Conservation (phyloP, 2,797 vertebrate species). For the Typhlichthys eigenmanni region DNA sequence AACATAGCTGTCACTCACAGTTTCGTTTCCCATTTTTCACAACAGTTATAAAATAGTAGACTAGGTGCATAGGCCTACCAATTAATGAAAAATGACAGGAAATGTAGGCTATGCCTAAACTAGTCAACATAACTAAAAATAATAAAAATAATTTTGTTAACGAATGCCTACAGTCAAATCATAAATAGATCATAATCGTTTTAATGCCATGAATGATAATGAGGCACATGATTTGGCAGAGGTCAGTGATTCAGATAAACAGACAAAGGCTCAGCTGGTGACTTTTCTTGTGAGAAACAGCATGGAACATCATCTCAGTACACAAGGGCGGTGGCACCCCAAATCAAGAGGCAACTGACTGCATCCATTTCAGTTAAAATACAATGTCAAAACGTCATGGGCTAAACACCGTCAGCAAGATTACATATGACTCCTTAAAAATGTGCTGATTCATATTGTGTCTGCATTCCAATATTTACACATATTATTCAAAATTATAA, state of each 20-base stretch:
- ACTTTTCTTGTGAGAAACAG: slow-evolving; percentile 17
- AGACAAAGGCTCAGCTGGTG: slow-evolving; percentile 15
- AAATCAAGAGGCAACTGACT: slow-evolving; percentile 1
- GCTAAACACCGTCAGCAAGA: slow-evolving; percentile 9
- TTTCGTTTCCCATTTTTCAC: too few species aligned
- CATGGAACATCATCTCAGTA: slow-evolving; percentile 9
- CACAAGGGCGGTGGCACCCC: too few species aligned
- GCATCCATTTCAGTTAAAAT: not conserved
- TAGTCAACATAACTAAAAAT: too few species aligned
- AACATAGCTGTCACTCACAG: not conserved
- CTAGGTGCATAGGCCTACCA: too few species aligned
- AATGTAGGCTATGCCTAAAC: too few species aligned
- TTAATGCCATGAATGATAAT: too few species aligned
- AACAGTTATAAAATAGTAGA: too few species aligned
- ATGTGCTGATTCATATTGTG: not conserved
- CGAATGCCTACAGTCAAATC: too few species aligned
- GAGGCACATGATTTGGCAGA: not conserved
- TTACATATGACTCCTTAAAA: slow-evolving; percentile 24
- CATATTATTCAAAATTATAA: too few species aligned
- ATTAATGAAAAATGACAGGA: not conserved
- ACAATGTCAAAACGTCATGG: slow-evolving; percentile 8
- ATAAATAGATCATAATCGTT: too few species aligned
- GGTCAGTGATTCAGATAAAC: slow-evolving; percentile 10
- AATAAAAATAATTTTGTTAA: too few species aligned
- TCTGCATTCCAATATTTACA: too few species aligned